Evolutionary conservation across 1,140 invertebrate genomes (phyloP).

Genomic region (Procambarus virginalis): DNA sequence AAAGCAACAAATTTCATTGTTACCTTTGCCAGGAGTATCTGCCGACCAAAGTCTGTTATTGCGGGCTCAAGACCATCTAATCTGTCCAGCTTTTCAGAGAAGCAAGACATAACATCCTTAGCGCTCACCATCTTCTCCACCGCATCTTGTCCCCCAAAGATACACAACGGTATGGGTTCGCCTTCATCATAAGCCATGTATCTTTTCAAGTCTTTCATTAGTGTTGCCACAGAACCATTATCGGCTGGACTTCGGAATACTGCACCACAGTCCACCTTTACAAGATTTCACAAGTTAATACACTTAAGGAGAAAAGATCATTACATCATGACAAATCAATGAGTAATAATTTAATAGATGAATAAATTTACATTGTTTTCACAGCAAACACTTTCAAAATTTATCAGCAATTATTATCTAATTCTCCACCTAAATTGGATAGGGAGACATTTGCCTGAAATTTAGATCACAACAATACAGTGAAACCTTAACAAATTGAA

Average conservation of each 20-base stretch:
- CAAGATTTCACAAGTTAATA: not conserved
- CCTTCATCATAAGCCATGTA: conserved; percentile 45
- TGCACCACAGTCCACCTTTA: conserved; percentile 43
- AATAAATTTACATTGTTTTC: no score
- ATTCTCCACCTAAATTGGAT: no score
- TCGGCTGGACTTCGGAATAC: conserved; percentile 34
- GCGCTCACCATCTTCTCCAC: conserved; percentile 45
- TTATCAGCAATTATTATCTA: no score
- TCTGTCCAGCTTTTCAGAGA: conserved; percentile 51
- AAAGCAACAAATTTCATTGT: not conserved
- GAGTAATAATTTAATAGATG: no score
- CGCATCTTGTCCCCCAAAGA: conserved; percentile 24
- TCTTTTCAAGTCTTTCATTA: conserved; percentile 37
- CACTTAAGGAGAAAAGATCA: no score
- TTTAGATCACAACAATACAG: no score
- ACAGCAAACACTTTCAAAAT: no score
- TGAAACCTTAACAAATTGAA: no score
- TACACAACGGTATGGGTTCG: conserved; percentile 28
- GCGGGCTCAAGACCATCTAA: conserved; percentile 46
- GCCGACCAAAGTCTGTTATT: conserved; percentile 45
- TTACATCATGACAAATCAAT: not conserved
- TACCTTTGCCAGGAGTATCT: conserved; percentile 51
- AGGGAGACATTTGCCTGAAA: no score
- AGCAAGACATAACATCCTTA: conserved; percentile 62
- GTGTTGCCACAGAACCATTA: conserved; percentile 40